Evolutionary conservation across 2,113 vertebrate genomes (phyloP), one percentile per base, ranked within the genome.

Genomic region (Forbesichthys papilliferus): DNA sequence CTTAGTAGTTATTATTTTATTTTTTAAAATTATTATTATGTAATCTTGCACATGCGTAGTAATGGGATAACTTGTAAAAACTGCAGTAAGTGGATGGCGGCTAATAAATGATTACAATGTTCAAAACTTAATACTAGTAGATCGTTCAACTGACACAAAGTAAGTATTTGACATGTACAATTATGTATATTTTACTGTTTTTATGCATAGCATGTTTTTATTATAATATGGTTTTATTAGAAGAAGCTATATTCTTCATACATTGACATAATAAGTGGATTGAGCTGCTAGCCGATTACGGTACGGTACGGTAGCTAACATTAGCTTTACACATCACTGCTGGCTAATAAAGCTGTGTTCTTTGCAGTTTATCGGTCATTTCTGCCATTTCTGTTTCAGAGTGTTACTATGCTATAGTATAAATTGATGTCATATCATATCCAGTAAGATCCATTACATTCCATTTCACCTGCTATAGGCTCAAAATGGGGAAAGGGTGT

Each of bases 401-500:
- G 18, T 52, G 49, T 52, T 6, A 33, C 3, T 16, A 7, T 0
- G 5, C 2, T 9, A 1, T 11, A 1, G 3, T 27, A 11, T 20
- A 68, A 34, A 2, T 61, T 1, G n/a, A 1, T 46, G 3, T 9
- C 11, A 0, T 34, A 0, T 0, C 16, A 46, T 3, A 1, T 9
- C 36, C 7, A 11, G 42, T 9, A 51, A 3, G 13, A 0, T 48
- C 20, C 20, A 20, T 20, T 42, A 4, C n/a, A 3, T 12, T 61
- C 3, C 49, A 59, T 74, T 9, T 14, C 9, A 1, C 68, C 36
- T 11, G 1, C 11, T 70, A 1, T 27, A 89, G 85, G 59, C 48
- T 64, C 63, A 72, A 62, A 11, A 99, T 98, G 97, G 96, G 96
- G 0, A 99, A 98, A 77, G 96, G 97, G 58, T 98, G 95, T 88